Conservation (phyloP, 1,140 invertebrate genomes). For the Lysiphlebus fabarum region DNA sequence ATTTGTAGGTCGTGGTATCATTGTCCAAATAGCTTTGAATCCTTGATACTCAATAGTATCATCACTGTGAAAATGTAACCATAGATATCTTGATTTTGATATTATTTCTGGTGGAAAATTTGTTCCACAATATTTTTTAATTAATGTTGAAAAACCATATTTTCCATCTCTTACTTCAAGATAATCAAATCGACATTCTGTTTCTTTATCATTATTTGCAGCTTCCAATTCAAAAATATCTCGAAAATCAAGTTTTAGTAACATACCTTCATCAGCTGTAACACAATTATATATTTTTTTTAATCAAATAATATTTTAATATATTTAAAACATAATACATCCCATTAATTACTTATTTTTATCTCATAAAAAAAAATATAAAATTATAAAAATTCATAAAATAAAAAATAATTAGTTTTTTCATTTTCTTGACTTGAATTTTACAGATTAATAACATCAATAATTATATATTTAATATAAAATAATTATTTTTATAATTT, state of each 20-base stretch:
- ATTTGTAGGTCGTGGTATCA: slow-evolving; percentile 58
- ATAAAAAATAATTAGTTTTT: too few species aligned
- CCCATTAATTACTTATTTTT: too few species aligned
- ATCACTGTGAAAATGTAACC: slow-evolving; percentile 82
- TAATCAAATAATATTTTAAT: too few species aligned
- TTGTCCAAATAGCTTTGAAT: slow-evolving; percentile 75
- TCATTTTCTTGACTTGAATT: not conserved
- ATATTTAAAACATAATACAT: too few species aligned
- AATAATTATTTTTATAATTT: not conserved
- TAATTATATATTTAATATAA: not conserved
- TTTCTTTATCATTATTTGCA: slow-evolving; percentile 47
- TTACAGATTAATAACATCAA: slow-evolving; percentile 14
- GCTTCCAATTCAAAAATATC: slow-evolving; percentile 77
- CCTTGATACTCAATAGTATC: slow-evolving; percentile 79
- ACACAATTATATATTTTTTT: slow-evolving; percentile 41
- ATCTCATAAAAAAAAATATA: too few species aligned
- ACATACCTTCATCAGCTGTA: slow-evolving; percentile 71
- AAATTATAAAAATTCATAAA: too few species aligned
- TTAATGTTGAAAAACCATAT: slow-evolving; percentile 74
- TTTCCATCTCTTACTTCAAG: slow-evolving; percentile 80
- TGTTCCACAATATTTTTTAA: slow-evolving; percentile 72
- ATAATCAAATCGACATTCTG: slow-evolving; percentile 78
- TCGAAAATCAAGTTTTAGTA: slow-evolving; percentile 77
- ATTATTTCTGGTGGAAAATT: slow-evolving; percentile 75
- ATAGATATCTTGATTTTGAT: slow-evolving; percentile 73